A percentile compares a stretch with the other conserved stretches of the same genome.
These are phyloP conservation scores for Troides oblongomaculatus DNA, from an alignment of 2,888 invertebrate species.

Conservation along the genomic window DNA sequence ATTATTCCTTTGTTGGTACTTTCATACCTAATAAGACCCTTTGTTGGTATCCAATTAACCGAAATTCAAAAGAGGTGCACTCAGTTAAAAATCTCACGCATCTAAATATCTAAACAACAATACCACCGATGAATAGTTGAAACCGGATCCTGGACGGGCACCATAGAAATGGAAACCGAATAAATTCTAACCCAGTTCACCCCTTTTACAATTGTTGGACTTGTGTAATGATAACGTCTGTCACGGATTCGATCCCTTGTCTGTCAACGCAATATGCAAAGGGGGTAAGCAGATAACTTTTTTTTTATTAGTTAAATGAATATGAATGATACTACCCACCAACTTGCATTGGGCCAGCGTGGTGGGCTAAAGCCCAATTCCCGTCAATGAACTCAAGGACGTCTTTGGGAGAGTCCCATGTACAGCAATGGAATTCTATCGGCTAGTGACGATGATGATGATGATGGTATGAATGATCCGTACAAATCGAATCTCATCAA, in stretches of 20 bases:
- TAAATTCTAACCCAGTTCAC: conserved; percentile 35
- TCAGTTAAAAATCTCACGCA: conserved; percentile 45
- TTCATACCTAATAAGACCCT: background rate
- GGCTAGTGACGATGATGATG: no score
- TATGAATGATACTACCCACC: no score
- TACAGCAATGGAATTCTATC: no score
- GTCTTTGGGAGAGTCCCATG: no score
- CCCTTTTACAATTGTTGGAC: conserved; percentile 36
- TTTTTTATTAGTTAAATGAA: no score
- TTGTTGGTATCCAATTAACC: conserved; percentile 14
- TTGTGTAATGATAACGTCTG: conserved; percentile 31
- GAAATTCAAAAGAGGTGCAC: background rate
- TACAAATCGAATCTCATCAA: no score
- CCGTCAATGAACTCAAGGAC: no score
- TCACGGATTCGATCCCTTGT: conserved; percentile 36
- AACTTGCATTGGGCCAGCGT: no score
- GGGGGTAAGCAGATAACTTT: conserved; percentile 12
- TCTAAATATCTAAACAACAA: conserved; percentile 48
- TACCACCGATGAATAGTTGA: conserved; percentile 44
- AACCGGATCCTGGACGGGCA: conserved; percentile 42
- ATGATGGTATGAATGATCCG: no score
- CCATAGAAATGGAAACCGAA: conserved; percentile 16
- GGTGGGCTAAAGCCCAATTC: no score
- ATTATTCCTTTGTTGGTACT: no score
- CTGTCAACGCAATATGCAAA: conserved; percentile 42